These are phyloP conservation scores for Rhyacophila brunnea DNA, from an alignment of 1,140 invertebrate genomes.

Conservation along the genomic window DNA sequence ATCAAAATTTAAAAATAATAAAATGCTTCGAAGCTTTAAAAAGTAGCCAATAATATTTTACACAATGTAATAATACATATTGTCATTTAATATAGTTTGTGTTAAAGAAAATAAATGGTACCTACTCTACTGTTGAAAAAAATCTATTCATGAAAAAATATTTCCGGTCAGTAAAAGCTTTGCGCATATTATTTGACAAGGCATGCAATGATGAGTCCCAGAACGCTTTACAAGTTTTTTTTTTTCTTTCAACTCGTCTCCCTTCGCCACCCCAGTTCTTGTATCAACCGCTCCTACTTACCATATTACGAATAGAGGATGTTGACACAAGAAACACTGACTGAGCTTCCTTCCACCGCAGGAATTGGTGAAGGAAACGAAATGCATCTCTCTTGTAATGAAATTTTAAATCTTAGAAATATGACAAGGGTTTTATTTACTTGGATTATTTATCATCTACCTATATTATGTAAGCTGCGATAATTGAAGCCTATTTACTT, in stretches of 20 bases:
- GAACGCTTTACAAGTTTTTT: background rate
- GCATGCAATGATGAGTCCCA: background rate
- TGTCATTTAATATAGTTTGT: too few relatives aligned
- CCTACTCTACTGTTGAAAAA: too few relatives aligned
- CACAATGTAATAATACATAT: too few relatives aligned
- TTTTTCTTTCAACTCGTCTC: slow-evolving; percentile 4
- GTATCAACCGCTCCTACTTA: slow-evolving; percentile 26
- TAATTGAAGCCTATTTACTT: too few relatives aligned
- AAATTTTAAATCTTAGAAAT: background rate
- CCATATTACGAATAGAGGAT: slow-evolving; percentile 24
- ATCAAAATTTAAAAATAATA: too few relatives aligned
- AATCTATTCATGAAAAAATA: too few relatives aligned
- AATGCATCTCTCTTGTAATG: slow-evolving; percentile 11
- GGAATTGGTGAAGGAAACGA: slow-evolving; percentile 7
- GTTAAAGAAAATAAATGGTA: too few relatives aligned
- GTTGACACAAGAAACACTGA: slow-evolving; percentile 21
- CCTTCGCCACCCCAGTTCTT: background rate
- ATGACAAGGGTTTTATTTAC: background rate
- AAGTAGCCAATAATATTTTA: too few relatives aligned
- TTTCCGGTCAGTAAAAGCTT: too few relatives aligned
- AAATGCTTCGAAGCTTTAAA: too few relatives aligned
- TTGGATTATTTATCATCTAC: too few relatives aligned
- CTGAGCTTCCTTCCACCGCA: slow-evolving; percentile 6
- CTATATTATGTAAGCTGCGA: too few relatives aligned
- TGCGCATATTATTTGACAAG: background rate